phyloP scores from a whole-genome alignment of 2,113 vertebrate genomes.

The Stegastes partitus region DNA sequence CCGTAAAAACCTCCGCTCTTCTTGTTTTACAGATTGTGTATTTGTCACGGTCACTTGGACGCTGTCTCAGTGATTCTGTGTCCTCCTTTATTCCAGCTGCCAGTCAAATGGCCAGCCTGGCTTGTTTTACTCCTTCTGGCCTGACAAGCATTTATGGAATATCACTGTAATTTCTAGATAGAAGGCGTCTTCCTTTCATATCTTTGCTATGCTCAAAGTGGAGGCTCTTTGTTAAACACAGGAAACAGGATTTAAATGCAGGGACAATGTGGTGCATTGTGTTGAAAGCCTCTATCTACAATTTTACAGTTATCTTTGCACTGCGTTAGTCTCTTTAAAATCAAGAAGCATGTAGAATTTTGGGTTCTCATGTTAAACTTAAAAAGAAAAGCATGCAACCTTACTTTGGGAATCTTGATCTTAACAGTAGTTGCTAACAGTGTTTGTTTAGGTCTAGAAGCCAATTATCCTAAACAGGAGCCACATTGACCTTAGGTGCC shows the following conservation, averaged over 20 bases:
- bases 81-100: slow-evolving; percentile 62
- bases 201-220: slow-evolving; percentile 9
- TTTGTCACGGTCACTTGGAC: slow-evolving; percentile 78
- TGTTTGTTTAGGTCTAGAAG: background rate
- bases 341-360: background rate
- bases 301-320: background rate
- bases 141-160: slow-evolving; percentile 43
- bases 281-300: background rate
- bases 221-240: slow-evolving; percentile 9
- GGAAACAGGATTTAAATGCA: slow-evolving; percentile 7
- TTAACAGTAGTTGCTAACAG: background rate
- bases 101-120: slow-evolving; percentile 61
- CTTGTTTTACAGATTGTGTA: slow-evolving; percentile 75
- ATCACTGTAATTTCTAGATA: slow-evolving; percentile 51
- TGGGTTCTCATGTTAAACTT: too few species aligned
- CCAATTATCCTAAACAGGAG: slow-evolving; percentile 1
- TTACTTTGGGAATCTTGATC: background rate
- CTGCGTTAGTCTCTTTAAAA: background rate
- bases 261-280: background rate
- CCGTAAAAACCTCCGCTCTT: slow-evolving; percentile 59
- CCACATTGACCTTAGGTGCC: slow-evolving; percentile 10
- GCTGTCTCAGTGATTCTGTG: slow-evolving; percentile 43
- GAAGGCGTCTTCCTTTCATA: slow-evolving; percentile 29
- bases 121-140: slow-evolving; percentile 45
- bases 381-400: background rate